Percentiles rank a stretch among this genome's conserved stretches.
Conservation (phyloP, 2,113 vertebrate species). For the Puffinus mauretanicus region DNA sequence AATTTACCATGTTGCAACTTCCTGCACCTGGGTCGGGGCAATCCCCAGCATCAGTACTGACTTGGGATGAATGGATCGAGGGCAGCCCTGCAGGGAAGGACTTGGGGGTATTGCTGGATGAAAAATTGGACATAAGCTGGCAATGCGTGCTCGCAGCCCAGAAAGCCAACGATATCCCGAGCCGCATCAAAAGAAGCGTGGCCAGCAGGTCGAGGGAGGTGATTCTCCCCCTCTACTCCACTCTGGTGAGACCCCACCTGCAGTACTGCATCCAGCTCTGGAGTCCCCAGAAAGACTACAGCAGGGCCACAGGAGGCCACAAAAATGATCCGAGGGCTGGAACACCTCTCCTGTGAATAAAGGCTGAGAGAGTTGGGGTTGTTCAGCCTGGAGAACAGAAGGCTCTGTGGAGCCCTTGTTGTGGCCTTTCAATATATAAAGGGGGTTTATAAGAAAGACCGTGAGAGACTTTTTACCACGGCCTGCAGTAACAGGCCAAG, state of each 20-base stretch:
- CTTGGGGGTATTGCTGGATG: too few species aligned
- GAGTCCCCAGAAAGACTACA: not conserved
- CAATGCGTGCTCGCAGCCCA: not conserved
- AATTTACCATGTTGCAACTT: not conserved
- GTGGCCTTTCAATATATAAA: not conserved
- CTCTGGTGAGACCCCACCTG: not conserved
- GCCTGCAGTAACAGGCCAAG: not conserved
- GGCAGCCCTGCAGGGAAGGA: not conserved
- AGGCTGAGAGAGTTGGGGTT: not conserved
- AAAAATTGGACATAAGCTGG: not conserved
- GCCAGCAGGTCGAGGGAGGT: not conserved
- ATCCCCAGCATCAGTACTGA: not conserved
- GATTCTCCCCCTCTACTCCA: not conserved
- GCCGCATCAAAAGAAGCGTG: not conserved
- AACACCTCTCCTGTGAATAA: not conserved
- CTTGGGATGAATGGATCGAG: not conserved
- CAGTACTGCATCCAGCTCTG: not conserved
- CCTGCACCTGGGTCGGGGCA: not conserved
- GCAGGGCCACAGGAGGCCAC: not conserved
- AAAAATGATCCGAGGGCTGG: not conserved
- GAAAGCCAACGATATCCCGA: not conserved
- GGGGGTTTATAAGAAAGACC: not conserved
- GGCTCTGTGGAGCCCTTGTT: not conserved
- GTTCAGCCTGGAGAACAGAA: not conserved
- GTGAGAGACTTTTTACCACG: not conserved